Percentiles rank a stretch among this genome's conserved stretches.
These are phyloP conservation scores for Festucalex cinctus DNA, from an alignment of 2,113 vertebrate species.

Conservation along the genomic window DNA sequence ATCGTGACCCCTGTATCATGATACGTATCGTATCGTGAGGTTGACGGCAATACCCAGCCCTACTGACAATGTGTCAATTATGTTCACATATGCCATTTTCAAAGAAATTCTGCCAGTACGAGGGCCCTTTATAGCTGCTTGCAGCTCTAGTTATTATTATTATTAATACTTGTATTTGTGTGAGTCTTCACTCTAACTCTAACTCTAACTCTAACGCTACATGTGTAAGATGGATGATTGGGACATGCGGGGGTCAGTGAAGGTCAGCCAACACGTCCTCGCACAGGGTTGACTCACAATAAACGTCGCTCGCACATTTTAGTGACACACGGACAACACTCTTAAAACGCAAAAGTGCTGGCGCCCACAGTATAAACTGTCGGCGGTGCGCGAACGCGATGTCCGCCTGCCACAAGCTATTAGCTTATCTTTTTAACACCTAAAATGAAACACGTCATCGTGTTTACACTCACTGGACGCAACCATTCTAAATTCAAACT, in stretches of 20 bases:
- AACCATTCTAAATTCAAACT: too few species aligned
- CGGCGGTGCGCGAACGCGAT: constrained; percentile 33
- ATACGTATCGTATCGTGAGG: too few species aligned
- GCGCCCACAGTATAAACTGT: constrained; percentile 33
- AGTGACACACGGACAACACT: constrained; percentile 21
- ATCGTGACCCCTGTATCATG: too few species aligned
- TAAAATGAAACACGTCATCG: constrained; percentile 18
- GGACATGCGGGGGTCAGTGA: constrained; percentile 36
- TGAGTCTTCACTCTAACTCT: too few species aligned
- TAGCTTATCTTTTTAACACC: constrained; percentile 24
- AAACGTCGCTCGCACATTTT: constrained; percentile 44
- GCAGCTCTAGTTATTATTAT: too few species aligned
- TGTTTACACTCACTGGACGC: constrained; percentile 3
- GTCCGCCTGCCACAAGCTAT: constrained; percentile 31
- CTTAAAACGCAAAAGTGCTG: constrained; percentile 49
- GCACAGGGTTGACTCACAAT: constrained; percentile 5
- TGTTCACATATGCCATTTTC: too few species aligned
- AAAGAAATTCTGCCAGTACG: too few species aligned
- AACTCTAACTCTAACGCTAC: too few species aligned
- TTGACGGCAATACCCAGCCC: too few species aligned
- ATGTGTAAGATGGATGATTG: constrained; percentile 15
- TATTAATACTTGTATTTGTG: too few species aligned
- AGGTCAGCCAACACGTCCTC: constrained; percentile 34
- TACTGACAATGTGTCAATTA: too few species aligned
- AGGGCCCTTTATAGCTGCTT: too few species aligned